Conservation (phyloP, 2,888 invertebrate species). For the Pristionchus mayeri region DNA sequence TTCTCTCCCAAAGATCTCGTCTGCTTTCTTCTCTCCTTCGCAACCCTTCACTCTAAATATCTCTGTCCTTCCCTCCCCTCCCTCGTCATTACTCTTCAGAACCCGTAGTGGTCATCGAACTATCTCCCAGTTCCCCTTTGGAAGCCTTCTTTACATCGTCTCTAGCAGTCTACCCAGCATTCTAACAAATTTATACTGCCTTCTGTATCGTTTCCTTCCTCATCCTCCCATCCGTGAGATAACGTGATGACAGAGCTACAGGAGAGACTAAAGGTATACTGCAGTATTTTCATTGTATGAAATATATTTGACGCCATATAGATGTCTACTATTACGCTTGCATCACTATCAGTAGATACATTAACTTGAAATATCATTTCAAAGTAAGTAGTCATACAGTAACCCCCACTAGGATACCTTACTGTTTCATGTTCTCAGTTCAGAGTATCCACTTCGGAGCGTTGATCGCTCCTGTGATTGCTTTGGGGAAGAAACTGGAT, state of each 20-base stretch:
- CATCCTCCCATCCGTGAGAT: background rate
- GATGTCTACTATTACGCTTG: background rate
- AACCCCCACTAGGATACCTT: too few relatives aligned
- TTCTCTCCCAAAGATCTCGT: constrained; percentile 18
- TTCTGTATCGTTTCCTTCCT: background rate
- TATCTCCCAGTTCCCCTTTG: background rate
- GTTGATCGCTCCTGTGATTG: background rate
- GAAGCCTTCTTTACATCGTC: background rate
- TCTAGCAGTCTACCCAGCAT: background rate
- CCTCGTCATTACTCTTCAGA: background rate
- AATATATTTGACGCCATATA: background rate
- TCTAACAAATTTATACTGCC: background rate
- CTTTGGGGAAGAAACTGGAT: constrained; percentile 43
- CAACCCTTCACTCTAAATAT: background rate
- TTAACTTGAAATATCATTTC: background rate
- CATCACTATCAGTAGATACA: background rate
- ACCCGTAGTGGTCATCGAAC: too few relatives aligned
- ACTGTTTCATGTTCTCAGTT: background rate
- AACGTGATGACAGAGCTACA: constrained; percentile 14
- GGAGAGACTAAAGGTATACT: background rate
- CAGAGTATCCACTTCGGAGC: constrained; percentile 14
- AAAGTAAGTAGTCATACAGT: background rate
- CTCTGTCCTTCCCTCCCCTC: too few relatives aligned
- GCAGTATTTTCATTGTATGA: background rate
- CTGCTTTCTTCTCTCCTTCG: too few relatives aligned